Conservation (phyloP, 2,797 vertebrate genomes). For the Coilia nasus region DNA sequence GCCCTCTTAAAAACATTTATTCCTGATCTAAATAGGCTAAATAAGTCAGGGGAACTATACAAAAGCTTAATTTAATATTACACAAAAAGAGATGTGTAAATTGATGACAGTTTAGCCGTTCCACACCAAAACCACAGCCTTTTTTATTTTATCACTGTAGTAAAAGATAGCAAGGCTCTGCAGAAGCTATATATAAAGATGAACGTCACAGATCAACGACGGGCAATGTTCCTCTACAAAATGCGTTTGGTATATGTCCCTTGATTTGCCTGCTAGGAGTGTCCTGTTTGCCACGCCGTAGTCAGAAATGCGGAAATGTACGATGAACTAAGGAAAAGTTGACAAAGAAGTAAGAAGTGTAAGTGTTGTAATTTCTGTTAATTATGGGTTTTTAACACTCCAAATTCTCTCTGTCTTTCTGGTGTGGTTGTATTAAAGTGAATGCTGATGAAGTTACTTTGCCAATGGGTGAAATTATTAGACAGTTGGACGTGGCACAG, state of each 20-base stretch:
- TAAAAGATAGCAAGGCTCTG: too few relatives aligned
- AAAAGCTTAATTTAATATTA: too few relatives aligned
- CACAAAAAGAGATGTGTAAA: too few relatives aligned
- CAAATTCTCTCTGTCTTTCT: neutral
- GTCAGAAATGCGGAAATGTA: conserved; percentile 45
- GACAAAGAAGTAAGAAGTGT: conserved; percentile 26
- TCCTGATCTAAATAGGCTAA: too few relatives aligned
- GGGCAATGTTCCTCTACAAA: too few relatives aligned
- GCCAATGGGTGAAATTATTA: neutral
- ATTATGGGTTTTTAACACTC: neutral
- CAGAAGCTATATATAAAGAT: too few relatives aligned
- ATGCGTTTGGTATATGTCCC: neutral
- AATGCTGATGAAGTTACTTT: neutral
- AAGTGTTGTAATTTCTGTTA: neutral
- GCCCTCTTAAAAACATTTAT: too few relatives aligned
- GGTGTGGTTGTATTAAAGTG: neutral
- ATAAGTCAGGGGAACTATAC: too few relatives aligned
- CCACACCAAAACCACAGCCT: too few relatives aligned
- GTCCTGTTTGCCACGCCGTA: conserved; percentile 58
- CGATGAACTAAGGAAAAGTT: conserved; percentile 24
- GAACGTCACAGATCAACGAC: too few relatives aligned
- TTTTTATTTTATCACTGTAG: too few relatives aligned
- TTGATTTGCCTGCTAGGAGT: neutral
- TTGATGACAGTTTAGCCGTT: too few relatives aligned
- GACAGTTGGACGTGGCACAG: neutral